Percentiles rank a stretch among this genome's conserved stretches.
phyloP scores from a whole-genome alignment of 1,140 invertebrate genomes.

The Ptiloglossa arizonensis region DNA sequence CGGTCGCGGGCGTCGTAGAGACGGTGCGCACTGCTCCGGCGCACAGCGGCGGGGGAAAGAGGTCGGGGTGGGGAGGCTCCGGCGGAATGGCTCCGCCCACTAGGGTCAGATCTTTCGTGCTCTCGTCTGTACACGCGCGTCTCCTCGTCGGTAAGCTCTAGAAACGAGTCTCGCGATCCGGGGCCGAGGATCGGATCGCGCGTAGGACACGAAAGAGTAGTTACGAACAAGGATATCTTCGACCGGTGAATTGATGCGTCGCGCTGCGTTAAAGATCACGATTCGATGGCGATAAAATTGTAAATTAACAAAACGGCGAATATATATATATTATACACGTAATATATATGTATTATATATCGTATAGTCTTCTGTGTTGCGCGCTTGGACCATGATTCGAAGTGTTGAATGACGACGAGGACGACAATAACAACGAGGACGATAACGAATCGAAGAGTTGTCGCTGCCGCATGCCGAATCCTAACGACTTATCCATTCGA shows the following conservation, averaged over 20 bases:
- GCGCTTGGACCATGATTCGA: slow-evolving; percentile 59
- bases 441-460: slow-evolving; percentile 51
- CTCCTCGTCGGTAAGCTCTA: slow-evolving; percentile 3
- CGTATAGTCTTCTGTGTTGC: slow-evolving; percentile 58
- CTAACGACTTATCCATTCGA: neutral
- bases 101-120: no score
- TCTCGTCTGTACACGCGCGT: no score
- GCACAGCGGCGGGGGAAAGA: no score
- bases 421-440: slow-evolving; percentile 33
- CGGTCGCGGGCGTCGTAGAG: no score
- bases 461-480: slow-evolving; percentile 14
- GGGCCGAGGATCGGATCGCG: slow-evolving; percentile 40
- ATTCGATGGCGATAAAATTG: slow-evolving; percentile 30
- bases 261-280: slow-evolving; percentile 23
- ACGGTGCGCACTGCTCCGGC: no score
- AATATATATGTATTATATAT: slow-evolving; percentile 36
- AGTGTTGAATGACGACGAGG: slow-evolving; percentile 27
- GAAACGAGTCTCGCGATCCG: neutral
- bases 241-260: slow-evolving; percentile 49
- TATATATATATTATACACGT: slow-evolving; percentile 14
- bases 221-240: slow-evolving; percentile 28
- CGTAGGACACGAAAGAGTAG: slow-evolving; percentile 23
- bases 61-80: no score
- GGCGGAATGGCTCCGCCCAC: no score
- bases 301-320: slow-evolving; percentile 45